Evolutionary conservation across 2,797 vertebrate species (phyloP), one percentile per base, ranked within the genome.

Genomic region (Spheniscus humboldti): DNA sequence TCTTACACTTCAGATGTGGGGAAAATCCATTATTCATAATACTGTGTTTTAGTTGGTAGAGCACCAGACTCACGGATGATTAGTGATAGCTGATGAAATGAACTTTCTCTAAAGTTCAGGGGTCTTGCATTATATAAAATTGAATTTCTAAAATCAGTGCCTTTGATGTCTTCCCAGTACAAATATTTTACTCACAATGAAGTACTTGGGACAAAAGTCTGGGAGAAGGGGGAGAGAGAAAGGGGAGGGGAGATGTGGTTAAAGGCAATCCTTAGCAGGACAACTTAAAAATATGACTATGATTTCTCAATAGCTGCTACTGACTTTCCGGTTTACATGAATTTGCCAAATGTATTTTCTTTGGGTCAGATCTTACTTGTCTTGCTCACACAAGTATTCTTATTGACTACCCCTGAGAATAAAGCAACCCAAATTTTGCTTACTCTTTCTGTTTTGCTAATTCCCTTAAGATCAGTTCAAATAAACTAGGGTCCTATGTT

Each of bases 41-140:
- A 86, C 85, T 79, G 3, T 98, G 89, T 98, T 98, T 98, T 98
- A 92, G 96, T 98, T 98, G 97, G 94, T 97, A 97, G 80, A 97
- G 96, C 78, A 98, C 92, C 96, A 97, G 95, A 93, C 84, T 97
- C 85, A 63, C 31, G 94, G 94, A 97, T 97, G 97, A 98, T 97
- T 96, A 98, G 97, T 88, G 91, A 97, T 93, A 93, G 88, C n/a
- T 95, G 96, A 95, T 52, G 47, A 96, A 98, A 96, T 96, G 96
- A 98, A 97, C 93, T 97, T 97, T 98, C 85, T 96, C 92, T 88
- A 67, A 95, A 93, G 96, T 97, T 97, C 95, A 84, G 77, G 67
- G 93, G 55, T 94, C 95, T 97, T 95, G 88, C 4, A 5, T 91
- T 96, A 86, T 95, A 92, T 79, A 94, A 98, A 98, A 97, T 91